phyloP scores from a whole-genome alignment of 2,113 vertebrate species.

The Notothenia rossii region DNA sequence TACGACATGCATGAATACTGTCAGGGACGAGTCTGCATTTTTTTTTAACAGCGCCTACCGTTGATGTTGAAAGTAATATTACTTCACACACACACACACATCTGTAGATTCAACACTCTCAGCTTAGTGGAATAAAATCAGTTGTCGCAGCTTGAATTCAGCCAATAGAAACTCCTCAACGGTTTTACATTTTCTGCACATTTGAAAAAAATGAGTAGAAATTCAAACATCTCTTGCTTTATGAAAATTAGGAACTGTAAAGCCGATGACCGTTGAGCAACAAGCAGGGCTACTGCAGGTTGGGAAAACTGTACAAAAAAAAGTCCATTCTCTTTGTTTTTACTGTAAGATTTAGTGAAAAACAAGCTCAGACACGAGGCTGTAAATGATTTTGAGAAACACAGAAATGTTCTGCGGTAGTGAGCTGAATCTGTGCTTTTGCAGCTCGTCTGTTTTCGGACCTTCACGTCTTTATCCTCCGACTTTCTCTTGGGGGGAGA shows the following conservation, averaged over 20 bases:
- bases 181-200: not conserved
- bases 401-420: not conserved
- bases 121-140: not conserved
- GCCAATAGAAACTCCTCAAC: not conserved
- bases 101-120: not conserved
- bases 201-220: not conserved
- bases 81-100: not conserved
- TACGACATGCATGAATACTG: not conserved
- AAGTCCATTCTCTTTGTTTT: not conserved
- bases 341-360: not conserved
- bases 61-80: not conserved
- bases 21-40: not conserved
- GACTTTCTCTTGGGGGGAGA: not conserved
- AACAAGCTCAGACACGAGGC: not conserved
- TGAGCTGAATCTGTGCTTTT: not conserved
- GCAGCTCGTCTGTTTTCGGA: not conserved
- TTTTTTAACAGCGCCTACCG: not conserved
- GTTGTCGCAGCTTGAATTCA: not conserved
- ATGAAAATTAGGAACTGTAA: not conserved
- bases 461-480: slow-evolving; percentile 1
- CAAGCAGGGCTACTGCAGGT: not conserved
- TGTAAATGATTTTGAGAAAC: not conserved
- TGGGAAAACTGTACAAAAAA: not conserved
- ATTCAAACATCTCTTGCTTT: not conserved
- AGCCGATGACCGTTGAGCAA: not conserved